Evolutionary conservation across 2,113 vertebrate genomes (phyloP).

Genomic region (Anoplopoma fimbria): DNA sequence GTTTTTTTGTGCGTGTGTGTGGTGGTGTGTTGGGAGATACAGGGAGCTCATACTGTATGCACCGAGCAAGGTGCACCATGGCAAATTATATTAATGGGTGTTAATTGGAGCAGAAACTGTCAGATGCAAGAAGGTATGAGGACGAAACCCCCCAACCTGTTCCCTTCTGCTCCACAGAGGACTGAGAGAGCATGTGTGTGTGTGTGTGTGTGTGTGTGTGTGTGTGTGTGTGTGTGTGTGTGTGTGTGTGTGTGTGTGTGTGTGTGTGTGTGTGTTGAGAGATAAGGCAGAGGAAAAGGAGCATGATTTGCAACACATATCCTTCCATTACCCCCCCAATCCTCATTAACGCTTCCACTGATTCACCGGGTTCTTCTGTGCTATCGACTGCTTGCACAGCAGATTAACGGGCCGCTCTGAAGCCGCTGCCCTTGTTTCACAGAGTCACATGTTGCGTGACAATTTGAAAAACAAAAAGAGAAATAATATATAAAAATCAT

Average conservation of each 20-base stretch:
- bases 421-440: too few species aligned
- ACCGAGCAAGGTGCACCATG: slow-evolving; percentile 38
- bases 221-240: slow-evolving; percentile 9
- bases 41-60: slow-evolving; percentile 4
- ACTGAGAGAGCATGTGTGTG: not conserved
- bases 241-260: slow-evolving; percentile 8
- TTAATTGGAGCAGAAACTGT: slow-evolving; percentile 73
- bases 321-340: slow-evolving; percentile 20
- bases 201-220: slow-evolving; percentile 10
- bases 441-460: not conserved
- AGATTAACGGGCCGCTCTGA: too few species aligned
- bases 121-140: slow-evolving; percentile 54
- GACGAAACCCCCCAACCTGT: slow-evolving; percentile 15
- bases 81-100: slow-evolving; percentile 60
- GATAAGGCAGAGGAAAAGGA: slow-evolving; percentile 25
- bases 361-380: too few species aligned
- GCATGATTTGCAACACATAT: slow-evolving; percentile 47
- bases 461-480: too few species aligned
- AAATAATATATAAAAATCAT: too few species aligned
- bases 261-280: not conserved
- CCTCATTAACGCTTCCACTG: slow-evolving; percentile 59
- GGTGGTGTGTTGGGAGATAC: not conserved
- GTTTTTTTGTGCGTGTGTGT: too few species aligned
- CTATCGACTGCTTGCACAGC: too few species aligned
- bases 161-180: slow-evolving; percentile 31